Base-by-base conservation (phyloP, 2,797 vertebrate species). In the Enteromius viviparus region DNA sequence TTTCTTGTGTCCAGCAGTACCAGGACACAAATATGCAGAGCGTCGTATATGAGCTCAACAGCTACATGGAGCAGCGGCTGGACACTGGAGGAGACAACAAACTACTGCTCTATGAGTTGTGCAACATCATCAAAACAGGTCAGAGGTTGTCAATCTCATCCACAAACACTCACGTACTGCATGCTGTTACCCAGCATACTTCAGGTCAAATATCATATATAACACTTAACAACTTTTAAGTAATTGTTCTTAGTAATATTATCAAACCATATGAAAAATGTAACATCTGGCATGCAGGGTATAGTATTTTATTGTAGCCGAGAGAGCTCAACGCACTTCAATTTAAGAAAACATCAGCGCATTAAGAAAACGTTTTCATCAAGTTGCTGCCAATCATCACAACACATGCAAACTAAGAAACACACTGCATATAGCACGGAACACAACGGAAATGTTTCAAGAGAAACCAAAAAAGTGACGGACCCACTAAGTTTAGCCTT, bases 1-100 rank as follows among this genome's bases (percentile, higher is more conserved):
- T 91, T 79, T 91, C 78, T 89, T 93, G 89, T 91, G 92, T 94
- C 93, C 93, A 91, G 40, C 93, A 99, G 98, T 99, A 99, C 94
- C 97, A 97, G 94, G 97, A 99, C 90, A 96, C 95, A 1, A 97
- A 99, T 88, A 97, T 99, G 96, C 98, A 99, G 95, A 96, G 95
- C 23, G 97, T 99, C 80, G 98, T 99, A 82, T 97, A 98, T 19
- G 98, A 99, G 76, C 92, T 99, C 65, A 98, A 98, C 94, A 97
- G 96, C 94, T 97, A 97, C 91, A 97, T 99, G 92, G 98, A 99
- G 85, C 97, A 99, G 87, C 95, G 97, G 21, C 86, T 98, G 92
- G 97, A 98, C 91, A 94, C 95, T 55, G 97, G 96, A 86, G 97
- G 96, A 87, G 97, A 99, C 93, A 97, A 97, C 94, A 98, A 99